Conservation (phyloP, 2,797 vertebrate genomes). For the Syngnathus acus region DNA sequence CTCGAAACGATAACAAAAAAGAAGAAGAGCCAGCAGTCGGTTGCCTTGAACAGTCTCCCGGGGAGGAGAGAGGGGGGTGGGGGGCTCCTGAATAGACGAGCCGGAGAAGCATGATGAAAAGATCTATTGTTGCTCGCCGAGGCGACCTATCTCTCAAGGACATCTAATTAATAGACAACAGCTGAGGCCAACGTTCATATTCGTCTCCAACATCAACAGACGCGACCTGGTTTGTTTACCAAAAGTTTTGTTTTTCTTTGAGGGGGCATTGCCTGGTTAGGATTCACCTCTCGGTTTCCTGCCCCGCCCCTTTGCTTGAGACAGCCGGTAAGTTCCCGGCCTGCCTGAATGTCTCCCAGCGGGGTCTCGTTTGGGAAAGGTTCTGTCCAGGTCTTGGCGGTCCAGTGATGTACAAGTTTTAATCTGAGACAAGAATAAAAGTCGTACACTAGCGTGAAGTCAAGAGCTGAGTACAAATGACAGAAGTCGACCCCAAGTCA, state of each 20-base stretch:
- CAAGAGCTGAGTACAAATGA: neutral
- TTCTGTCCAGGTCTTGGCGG: too few species aligned
- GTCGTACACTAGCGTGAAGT: neutral
- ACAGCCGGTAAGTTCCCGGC: neutral
- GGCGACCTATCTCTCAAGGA: conserved; percentile 73
- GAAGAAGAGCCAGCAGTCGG: conserved; percentile 48
- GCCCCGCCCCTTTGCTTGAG: neutral
- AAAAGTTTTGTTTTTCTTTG: neutral
- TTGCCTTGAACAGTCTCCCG: conserved; percentile 70
- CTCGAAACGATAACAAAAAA: conserved; percentile 54
- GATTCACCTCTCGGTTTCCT: neutral
- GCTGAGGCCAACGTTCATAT: conserved; percentile 77
- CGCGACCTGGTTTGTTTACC: conserved; percentile 60
- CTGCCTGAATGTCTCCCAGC: neutral
- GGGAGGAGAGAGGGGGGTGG: conserved; percentile 4
- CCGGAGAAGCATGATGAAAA: conserved; percentile 71
- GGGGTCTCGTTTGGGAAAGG: neutral
- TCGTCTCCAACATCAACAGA: conserved; percentile 51
- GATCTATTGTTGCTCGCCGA: conserved; percentile 69
- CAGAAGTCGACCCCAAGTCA: neutral
- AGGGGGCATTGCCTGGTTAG: neutral
- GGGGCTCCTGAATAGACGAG: conserved; percentile 59
- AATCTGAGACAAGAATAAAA: neutral
- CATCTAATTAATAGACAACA: conserved; percentile 82
- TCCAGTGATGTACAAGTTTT: too few species aligned